These are phyloP conservation scores for Epizoanthus rinbou DNA, from an alignment of 92 coral and sea anemone genomes.

Conservation along the genomic window DNA sequence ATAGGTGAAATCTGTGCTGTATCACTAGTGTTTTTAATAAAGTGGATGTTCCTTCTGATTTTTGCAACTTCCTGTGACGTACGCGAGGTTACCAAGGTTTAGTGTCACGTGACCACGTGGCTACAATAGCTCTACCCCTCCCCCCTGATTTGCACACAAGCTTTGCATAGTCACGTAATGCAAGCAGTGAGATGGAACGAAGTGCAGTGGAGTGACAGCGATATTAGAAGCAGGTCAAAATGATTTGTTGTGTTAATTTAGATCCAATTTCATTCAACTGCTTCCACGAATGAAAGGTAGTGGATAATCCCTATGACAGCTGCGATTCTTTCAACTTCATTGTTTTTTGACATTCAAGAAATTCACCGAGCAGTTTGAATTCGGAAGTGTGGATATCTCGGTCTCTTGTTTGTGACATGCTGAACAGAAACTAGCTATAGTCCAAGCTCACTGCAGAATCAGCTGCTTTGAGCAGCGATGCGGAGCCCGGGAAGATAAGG, in stretches of 20 bases:
- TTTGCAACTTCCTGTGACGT: no score
- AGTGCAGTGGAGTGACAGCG: constrained; percentile 5
- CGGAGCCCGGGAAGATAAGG: constrained; percentile 4
- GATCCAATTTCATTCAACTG: constrained; percentile 34
- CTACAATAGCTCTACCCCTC: neutral
- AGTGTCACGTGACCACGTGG: neutral
- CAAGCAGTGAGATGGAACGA: constrained; percentile 43
- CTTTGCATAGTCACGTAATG: constrained; percentile 32
- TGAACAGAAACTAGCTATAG: neutral
- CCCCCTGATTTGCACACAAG: neutral
- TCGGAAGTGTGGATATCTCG: constrained; percentile 24
- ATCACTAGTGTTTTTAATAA: no score
- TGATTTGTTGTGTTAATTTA: constrained; percentile 41
- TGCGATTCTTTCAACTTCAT: constrained; percentile 18
- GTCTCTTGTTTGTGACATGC: neutral
- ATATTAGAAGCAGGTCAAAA: constrained; percentile 11
- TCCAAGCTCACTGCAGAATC: neutral
- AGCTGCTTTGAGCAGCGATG: constrained; percentile 10
- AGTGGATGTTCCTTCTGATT: no score
- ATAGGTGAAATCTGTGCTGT: no score
- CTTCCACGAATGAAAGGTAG: constrained; percentile 29
- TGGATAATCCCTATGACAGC: constrained; percentile 32
- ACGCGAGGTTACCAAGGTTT: no score
- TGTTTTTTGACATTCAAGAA: constrained; percentile 10
- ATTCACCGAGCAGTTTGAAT: neutral